phyloP scores from a whole-genome alignment of 2,113 vertebrate species.

The Puffinus mauretanicus region DNA sequence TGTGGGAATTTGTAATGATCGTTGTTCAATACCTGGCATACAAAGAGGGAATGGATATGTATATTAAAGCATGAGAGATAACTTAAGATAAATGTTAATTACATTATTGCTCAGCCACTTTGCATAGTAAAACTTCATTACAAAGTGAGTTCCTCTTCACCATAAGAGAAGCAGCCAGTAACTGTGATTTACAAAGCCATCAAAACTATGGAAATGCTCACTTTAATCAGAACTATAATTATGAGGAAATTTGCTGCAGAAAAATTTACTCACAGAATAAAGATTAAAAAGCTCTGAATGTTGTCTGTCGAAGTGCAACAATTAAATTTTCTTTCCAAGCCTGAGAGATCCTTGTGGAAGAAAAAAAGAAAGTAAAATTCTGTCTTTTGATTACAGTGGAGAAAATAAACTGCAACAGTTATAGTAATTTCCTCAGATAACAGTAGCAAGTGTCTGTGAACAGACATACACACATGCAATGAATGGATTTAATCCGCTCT shows the following conservation, averaged over 20 bases:
- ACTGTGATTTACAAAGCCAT: slow-evolving; percentile 36
- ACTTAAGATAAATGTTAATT: slow-evolving; percentile 22
- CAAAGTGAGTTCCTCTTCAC: slow-evolving; percentile 1
- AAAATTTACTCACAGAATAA: slow-evolving; percentile 43
- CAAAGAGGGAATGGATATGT: neutral
- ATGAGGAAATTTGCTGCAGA: slow-evolving; percentile 27
- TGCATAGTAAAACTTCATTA: neutral
- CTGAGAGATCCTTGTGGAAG: neutral
- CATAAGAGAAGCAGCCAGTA: neutral
- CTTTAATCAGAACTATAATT: slow-evolving; percentile 47
- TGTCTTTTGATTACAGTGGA: neutral
- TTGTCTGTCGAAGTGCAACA: neutral
- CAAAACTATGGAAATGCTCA: slow-evolving; percentile 23
- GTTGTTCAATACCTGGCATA: neutral
- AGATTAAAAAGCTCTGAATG: slow-evolving; percentile 25
- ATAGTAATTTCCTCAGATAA: neutral
- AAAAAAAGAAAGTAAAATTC: neutral
- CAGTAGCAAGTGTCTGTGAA: neutral
- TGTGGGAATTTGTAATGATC: neutral
- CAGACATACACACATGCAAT: neutral
- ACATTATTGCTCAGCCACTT: neutral
- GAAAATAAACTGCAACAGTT: neutral
- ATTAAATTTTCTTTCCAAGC: neutral
- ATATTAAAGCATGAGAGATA: neutral
- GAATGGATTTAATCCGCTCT: neutral